A percentile compares a stretch with the other conserved stretches of the same genome.
These are phyloP conservation scores for Hippocampus guttulatus DNA, from an alignment of 2,113 vertebrate species.

Conservation along the genomic window DNA sequence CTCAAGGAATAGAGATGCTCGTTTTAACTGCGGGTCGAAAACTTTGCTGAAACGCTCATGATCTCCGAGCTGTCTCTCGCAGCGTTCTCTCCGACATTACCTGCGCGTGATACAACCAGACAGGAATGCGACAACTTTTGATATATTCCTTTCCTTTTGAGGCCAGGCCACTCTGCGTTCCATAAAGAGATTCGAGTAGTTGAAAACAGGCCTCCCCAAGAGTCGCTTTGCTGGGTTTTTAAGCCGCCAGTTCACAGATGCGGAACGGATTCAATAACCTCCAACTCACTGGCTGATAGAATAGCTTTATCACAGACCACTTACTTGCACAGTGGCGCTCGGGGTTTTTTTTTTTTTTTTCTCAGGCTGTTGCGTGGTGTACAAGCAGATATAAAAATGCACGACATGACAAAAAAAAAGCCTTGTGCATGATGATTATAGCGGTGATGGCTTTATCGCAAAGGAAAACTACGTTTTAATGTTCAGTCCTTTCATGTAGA, in stretches of 20 bases:
- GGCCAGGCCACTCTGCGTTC: conserved; percentile 28
- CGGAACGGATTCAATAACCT: conserved; percentile 55
- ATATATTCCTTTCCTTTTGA: conserved; percentile 13
- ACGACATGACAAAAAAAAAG: conserved; percentile 3
- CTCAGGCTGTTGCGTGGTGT: conserved; percentile 19
- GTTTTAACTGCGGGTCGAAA: conserved; percentile 55
- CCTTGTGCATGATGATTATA: neutral
- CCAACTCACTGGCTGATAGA: conserved; percentile 41
- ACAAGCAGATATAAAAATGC: conserved; percentile 19
- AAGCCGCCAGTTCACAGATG: conserved; percentile 42
- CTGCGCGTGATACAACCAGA: conserved; percentile 22
- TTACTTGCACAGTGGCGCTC: conserved; percentile 39
- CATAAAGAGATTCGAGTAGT: conserved; percentile 47
- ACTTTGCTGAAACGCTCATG: conserved; percentile 55
- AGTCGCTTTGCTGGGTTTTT: conserved; percentile 46
- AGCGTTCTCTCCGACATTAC: conserved; percentile 14
- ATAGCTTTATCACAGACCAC: conserved; percentile 57
- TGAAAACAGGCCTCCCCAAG: conserved; percentile 47
- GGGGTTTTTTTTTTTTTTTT: neutral
- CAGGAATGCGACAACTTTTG: conserved; percentile 5
- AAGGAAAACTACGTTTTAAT: neutral
- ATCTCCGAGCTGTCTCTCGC: conserved; percentile 26
- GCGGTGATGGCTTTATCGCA: neutral
- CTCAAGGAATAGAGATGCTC: conserved; percentile 58
- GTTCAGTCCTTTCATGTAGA: neutral